Percentiles rank a stretch among this genome's conserved stretches.
These are phyloP conservation scores for Momotus momota DNA, from an alignment of 2,797 vertebrate genomes.

Conservation along the genomic window DNA sequence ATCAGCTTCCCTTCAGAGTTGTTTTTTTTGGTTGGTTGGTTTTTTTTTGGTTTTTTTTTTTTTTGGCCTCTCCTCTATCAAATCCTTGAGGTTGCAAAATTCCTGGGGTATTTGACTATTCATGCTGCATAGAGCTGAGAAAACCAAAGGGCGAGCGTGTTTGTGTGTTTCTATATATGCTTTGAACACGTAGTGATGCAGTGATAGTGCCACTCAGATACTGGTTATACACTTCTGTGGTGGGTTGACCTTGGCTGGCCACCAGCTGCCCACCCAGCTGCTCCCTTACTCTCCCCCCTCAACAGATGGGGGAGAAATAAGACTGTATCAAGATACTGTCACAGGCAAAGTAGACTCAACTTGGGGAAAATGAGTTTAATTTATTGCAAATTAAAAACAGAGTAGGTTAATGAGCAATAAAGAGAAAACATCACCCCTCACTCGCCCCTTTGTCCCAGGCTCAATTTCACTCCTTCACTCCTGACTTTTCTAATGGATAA, in stretches of 20 bases:
- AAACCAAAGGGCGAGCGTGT: neutral
- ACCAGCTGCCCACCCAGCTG: neutral
- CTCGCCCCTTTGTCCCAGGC: neutral
- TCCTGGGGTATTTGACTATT: neutral
- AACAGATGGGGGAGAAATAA: neutral
- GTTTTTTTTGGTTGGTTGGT: neutral
- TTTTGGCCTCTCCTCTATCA: neutral
- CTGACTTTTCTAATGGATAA: neutral
- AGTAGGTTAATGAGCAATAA: neutral
- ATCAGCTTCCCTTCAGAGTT: neutral
- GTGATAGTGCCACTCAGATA: neutral
- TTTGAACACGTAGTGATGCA: neutral
- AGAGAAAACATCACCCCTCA: neutral
- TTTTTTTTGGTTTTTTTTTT: neutral
- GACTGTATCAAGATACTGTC: rapidly evolving
- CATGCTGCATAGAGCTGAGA: neutral
- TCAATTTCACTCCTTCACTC: neutral
- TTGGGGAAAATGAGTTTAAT: neutral
- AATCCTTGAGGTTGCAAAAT: neutral
- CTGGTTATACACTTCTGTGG: neutral
- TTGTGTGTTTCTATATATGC: neutral
- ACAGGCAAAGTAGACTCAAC: neutral
- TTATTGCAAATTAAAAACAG: neutral
- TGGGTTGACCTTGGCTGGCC: neutral
- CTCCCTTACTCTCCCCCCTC: neutral